Conservation (phyloP, 1,140 invertebrate species). For the Prorops nasuta region DNA sequence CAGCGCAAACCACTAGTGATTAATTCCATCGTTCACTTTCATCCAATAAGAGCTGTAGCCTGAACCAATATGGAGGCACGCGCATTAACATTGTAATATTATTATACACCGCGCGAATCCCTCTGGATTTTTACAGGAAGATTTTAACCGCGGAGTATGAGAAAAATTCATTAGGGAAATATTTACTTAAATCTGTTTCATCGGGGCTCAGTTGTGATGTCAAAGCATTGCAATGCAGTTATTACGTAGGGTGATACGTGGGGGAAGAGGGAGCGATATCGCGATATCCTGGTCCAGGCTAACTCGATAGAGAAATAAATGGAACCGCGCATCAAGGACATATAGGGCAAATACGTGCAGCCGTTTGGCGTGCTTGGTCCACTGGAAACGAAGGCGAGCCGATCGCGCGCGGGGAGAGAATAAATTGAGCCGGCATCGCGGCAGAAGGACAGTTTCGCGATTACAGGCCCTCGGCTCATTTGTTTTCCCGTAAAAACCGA, state of each 20-base stretch:
- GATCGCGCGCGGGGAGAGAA: slow-evolving; percentile 9
- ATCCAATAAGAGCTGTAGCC: no score
- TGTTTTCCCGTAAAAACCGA: slow-evolving; percentile 38
- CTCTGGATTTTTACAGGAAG: no score
- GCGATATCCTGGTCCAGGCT: not conserved
- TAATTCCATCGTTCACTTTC: no score
- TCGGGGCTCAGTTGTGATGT: no score
- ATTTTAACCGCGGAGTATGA: no score
- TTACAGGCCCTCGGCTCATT: slow-evolving; percentile 32
- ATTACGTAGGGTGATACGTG: slow-evolving; percentile 10
- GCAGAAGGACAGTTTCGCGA: slow-evolving; percentile 28
- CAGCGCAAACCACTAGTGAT: no score
- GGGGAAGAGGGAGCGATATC: not conserved
- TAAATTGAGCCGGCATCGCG: slow-evolving; percentile 34
- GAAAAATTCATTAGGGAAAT: no score
- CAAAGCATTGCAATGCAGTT: slow-evolving; percentile 9
- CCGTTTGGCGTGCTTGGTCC: not conserved
- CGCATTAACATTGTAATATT: no score
- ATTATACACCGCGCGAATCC: no score
- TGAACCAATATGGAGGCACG: no score
- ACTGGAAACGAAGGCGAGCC: slow-evolving; percentile 10
- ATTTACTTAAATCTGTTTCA: no score
- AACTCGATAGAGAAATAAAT: slow-evolving; percentile 9
- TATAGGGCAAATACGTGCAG: slow-evolving; percentile 16
- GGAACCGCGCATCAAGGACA: slow-evolving; percentile 13